Conservation (phyloP, 1,140 invertebrate species). For the Stegodyphus dumicola region DNA sequence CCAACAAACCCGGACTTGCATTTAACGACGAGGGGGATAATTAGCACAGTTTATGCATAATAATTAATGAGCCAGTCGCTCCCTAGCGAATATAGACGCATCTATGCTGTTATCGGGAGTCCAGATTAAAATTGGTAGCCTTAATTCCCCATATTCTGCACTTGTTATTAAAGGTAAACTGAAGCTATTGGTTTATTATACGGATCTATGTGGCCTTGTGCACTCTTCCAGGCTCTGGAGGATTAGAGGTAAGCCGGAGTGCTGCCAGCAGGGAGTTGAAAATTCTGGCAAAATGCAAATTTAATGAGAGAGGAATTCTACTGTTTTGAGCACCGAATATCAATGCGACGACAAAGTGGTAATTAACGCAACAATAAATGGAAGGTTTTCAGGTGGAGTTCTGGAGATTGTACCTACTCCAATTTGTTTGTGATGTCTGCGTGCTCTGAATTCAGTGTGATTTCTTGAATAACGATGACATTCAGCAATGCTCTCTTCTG, state of each 20-base stretch:
- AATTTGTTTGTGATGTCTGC: no score
- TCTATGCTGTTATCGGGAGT: neutral
- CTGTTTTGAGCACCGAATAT: no score
- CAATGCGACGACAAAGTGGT: no score
- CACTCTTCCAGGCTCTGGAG: neutral
- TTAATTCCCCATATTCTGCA: conserved; percentile 23
- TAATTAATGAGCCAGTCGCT: conserved; percentile 14
- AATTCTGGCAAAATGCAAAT: conserved; percentile 32
- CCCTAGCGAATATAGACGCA: conserved; percentile 11
- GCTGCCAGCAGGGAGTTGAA: conserved; percentile 19
- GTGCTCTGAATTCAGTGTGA: no score
- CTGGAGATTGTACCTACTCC: no score
- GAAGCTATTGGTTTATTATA: conserved; percentile 7
- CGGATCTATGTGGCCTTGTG: neutral
- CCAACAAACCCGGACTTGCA: no score
- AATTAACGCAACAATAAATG: no score
- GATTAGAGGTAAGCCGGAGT: conserved; percentile 31
- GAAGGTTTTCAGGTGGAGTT: no score
- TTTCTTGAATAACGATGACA: no score
- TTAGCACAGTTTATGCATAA: conserved; percentile 31
- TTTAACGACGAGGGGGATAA: conserved; percentile 11
- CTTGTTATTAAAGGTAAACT: conserved; percentile 35
- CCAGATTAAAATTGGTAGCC: conserved; percentile 26
- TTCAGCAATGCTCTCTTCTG: no score
- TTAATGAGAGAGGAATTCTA: conserved; percentile 7